A percentile compares a stretch with the other conserved stretches of the same genome.
Evolutionary conservation across 1,140 invertebrate genomes (phyloP).

Genomic region (Xylocopa sonorina): DNA sequence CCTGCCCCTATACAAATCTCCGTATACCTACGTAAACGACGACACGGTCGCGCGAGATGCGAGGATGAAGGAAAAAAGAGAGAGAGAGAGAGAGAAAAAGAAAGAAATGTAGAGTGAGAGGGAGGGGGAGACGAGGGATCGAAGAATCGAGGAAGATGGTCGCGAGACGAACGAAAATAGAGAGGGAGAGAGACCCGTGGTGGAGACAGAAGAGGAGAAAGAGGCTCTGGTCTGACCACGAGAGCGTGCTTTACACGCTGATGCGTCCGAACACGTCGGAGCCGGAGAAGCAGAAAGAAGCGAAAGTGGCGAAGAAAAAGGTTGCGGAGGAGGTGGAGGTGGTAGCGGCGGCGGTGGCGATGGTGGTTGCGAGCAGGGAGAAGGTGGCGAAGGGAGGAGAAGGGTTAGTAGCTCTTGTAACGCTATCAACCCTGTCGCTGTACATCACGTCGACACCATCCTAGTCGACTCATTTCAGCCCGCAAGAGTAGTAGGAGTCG

Average conservation of each 20-base stretch:
- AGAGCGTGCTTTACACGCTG: constrained; percentile 68
- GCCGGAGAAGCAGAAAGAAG: constrained; percentile 39
- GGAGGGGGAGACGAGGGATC: constrained; percentile 26
- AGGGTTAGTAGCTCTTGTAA: constrained; percentile 82
- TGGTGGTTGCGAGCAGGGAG: constrained; percentile 49
- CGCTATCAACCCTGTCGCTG: constrained; percentile 82
- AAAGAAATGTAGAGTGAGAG: constrained; percentile 27
- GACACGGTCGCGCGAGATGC: background rate
- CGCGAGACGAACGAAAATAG: constrained; percentile 28
- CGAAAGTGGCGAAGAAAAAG: constrained; percentile 21
- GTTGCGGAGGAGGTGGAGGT: background rate
- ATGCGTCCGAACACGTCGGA: constrained; percentile 58
- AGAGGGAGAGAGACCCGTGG: background rate
- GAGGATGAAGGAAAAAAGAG: constrained; percentile 5
- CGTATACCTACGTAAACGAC: constrained; percentile 46
- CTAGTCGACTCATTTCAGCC: constrained; percentile 76
- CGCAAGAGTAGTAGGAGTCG: constrained; percentile 73
- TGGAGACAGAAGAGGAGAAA: constrained; percentile 14
- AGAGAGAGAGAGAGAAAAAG: background rate
- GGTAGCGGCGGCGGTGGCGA: constrained; percentile 1
- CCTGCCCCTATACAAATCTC: constrained; percentile 30
- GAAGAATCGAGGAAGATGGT: background rate
- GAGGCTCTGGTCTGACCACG: constrained; percentile 47
- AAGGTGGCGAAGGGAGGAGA: constrained; percentile 58
- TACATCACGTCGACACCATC: constrained; percentile 82